Percentiles rank a stretch among this genome's conserved stretches.
These are phyloP conservation scores for Megaptera novaeangliae DNA, from an alignment of 2,113 vertebrate genomes.

Conservation along the genomic window DNA sequence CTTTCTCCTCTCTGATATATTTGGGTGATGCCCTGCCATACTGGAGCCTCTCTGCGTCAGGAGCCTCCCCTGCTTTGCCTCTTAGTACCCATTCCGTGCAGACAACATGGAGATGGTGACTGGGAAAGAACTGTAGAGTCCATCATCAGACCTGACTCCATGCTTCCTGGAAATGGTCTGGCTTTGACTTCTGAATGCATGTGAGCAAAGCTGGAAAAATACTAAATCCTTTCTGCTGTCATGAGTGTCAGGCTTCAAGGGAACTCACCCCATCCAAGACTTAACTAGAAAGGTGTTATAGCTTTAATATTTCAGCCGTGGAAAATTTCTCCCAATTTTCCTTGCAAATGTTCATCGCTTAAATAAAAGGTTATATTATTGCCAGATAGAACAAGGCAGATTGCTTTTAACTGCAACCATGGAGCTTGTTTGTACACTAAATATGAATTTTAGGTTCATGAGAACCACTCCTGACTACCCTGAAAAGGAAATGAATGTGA, in stretches of 20 bases:
- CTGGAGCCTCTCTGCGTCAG: neutral
- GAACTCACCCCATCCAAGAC: neutral
- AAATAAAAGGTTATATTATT: neutral
- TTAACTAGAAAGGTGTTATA: neutral
- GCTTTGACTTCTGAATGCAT: neutral
- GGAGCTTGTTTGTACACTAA: neutral
- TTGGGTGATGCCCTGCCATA: neutral
- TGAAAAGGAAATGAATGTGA: constrained; percentile 17
- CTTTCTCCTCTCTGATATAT: neutral
- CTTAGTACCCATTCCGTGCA: neutral
- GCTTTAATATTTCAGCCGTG: neutral
- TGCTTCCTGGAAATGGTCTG: neutral
- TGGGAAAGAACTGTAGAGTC: neutral
- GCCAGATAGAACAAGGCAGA: neutral
- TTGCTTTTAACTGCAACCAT: neutral
- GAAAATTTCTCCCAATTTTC: neutral
- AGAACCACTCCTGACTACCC: neutral
- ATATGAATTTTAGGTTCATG: neutral
- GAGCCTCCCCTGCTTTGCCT: neutral
- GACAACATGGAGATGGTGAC: neutral
- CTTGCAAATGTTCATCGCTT: neutral
- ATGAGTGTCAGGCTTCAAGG: neutral
- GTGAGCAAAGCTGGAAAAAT: neutral
- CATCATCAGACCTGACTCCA: neutral
- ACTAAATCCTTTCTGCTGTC: neutral